Conservation (phyloP, 2,797 vertebrate genomes). For the Fundulus diaphanus region DNA sequence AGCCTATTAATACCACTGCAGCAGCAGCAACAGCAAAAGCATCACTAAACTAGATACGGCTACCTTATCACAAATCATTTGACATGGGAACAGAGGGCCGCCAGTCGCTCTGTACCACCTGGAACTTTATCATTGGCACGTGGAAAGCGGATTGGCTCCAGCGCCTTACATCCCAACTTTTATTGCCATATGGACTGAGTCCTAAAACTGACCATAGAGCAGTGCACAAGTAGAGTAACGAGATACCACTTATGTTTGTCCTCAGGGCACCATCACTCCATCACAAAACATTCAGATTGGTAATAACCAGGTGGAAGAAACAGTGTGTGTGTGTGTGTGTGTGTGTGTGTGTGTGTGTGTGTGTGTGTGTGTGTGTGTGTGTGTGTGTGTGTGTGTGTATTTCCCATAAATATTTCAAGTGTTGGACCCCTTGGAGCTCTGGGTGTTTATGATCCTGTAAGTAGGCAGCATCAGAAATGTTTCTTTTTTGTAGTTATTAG, state of each 20-base stretch:
- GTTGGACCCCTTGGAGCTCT: too few species aligned
- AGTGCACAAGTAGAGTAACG: slow-evolving; percentile 28
- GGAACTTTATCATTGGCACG: slow-evolving; percentile 48
- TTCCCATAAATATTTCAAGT: too few species aligned
- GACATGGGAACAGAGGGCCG: slow-evolving; percentile 38
- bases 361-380: not conserved
- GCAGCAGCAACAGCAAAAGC: slow-evolving; percentile 46
- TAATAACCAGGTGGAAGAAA: slow-evolving; percentile 14
- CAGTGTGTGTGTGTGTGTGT: not conserved
- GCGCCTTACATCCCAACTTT: slow-evolving; percentile 45
- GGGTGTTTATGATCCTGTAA: too few species aligned
- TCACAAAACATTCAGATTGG: slow-evolving; percentile 23
- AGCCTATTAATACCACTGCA: slow-evolving; percentile 64
- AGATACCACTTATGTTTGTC: slow-evolving; percentile 43
- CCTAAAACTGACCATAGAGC: slow-evolving; percentile 52
- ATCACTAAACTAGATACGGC: slow-evolving; percentile 63
- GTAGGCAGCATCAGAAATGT: too few species aligned
- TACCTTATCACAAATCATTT: slow-evolving; percentile 53
- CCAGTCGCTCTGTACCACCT: slow-evolving; percentile 52
- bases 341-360: not conserved
- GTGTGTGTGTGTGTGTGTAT: not conserved
- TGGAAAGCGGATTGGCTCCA: slow-evolving; percentile 49
- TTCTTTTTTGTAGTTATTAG: not conserved
- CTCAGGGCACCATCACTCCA: slow-evolving; percentile 20
- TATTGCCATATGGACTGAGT: slow-evolving; percentile 50